Base-by-base conservation (phyloP, 2,888 invertebrate genomes). In the Meganola albula region DNA sequence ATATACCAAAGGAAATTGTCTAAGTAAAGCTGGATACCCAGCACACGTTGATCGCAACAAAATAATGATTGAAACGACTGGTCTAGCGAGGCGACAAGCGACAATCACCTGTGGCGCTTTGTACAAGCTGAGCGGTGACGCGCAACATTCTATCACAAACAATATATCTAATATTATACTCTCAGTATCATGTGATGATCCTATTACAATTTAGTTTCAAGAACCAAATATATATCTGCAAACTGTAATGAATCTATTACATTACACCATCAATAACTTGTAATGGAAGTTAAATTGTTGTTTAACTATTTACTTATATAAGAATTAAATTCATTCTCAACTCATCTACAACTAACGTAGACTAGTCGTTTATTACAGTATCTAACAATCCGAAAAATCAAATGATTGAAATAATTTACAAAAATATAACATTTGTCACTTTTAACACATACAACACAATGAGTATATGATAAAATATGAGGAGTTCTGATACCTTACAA, bases 371-470 rank as follows among this genome's bases (percentile, higher is more conserved):
- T 51, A 42, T 52, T 50, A 49, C 44, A 55, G 48, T 56, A 39
- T 47, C 44, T 54, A 55, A 65, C 60, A 66, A 65, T 70, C 65
- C 63, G 60, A 58, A 63, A 56, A 48, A 35, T 37, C 27, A 39
- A 65, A 58, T 58, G 57, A 65, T 68, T 64, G 65, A 73, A 74
- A 68, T 69, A 71, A 75, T 73, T 74, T 76, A 76, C 63, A 80
- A 82, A 82, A 78, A 79, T 79, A 80, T 74, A 75, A 72, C 68
- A 67, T 68, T 65, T 57, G 66, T 73, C 65, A 61, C 60, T 66
- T 45, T 63, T 54, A 67, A 50, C 48, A 68, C 68, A 59, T 67
- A 74, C 64, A 75, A 77, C 69, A 73, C 66, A 74, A 71, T 67
- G 72, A 69, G 68, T n/a, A n/a, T n/a, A n/a, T n/a, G n/a, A n/a